These are phyloP conservation scores for Nemoura dubitans DNA, from an alignment of 2,888 invertebrate genomes.

Conservation along the genomic window DNA sequence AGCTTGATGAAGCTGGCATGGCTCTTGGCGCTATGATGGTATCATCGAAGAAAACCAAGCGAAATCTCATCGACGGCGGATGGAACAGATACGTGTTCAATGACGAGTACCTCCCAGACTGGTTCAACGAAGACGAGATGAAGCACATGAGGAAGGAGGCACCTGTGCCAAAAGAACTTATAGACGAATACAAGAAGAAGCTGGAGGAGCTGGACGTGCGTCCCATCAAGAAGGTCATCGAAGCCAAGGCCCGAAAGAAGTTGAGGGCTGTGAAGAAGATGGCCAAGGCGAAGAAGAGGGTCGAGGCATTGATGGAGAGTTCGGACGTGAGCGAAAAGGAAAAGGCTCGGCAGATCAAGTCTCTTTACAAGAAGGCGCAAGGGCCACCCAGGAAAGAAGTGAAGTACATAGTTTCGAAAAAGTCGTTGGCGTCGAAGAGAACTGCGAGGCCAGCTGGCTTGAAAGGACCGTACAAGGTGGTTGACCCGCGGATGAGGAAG, in stretches of 20 bases:
- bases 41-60: slow-evolving; percentile 87
- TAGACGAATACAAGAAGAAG: slow-evolving; percentile 86
- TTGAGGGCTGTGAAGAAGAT: slow-evolving; percentile 84
- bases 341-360: slow-evolving; percentile 90
- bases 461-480: slow-evolving; percentile 92
- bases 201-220: slow-evolving; percentile 89
- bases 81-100: slow-evolving; percentile 95
- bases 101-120: slow-evolving; percentile 90
- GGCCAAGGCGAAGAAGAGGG: slow-evolving; percentile 94
- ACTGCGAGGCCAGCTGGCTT: slow-evolving; percentile 85
- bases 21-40: slow-evolving; percentile 93
- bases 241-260: slow-evolving; percentile 98
- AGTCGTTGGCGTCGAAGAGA: slow-evolving; percentile 78
- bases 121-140: slow-evolving; percentile 95
- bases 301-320: slow-evolving; percentile 92
- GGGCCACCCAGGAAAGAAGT: slow-evolving; percentile 87
- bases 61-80: slow-evolving; percentile 88
- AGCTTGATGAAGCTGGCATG: slow-evolving; percentile 85
- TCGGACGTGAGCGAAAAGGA: slow-evolving; percentile 90
- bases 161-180: slow-evolving; percentile 86
- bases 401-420: slow-evolving; percentile 94
- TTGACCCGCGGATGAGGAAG: slow-evolving; percentile 96
- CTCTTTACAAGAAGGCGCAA: slow-evolving; percentile 90
- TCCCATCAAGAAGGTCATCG: slow-evolving; percentile 97
- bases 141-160: slow-evolving; percentile 86